Percentiles rank a stretch among this genome's conserved stretches.
These are phyloP conservation scores for Mycetomoellerius zeteki DNA, from an alignment of 1,140 invertebrate genomes.

Conservation along the genomic window DNA sequence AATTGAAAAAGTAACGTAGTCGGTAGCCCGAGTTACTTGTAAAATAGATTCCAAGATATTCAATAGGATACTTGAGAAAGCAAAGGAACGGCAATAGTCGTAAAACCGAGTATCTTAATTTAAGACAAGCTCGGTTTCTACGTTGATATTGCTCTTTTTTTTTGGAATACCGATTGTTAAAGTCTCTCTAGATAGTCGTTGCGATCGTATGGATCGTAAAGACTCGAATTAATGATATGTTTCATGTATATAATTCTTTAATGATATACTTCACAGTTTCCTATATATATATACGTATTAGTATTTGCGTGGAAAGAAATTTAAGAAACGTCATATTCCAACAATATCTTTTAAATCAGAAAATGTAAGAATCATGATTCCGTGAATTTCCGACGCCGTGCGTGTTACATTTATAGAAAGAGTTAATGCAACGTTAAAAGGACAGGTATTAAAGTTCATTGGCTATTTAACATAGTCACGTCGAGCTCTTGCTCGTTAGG, in stretches of 20 bases:
- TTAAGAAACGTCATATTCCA: conserved; percentile 7
- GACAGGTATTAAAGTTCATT: neutral
- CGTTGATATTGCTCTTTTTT: conserved; percentile 3
- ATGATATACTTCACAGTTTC: conserved; percentile 68
- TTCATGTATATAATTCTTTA: conserved; percentile 62
- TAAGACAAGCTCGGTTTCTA: conserved; percentile 25
- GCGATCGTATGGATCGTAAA: neutral
- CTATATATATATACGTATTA: neutral
- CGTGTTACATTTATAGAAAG: neutral
- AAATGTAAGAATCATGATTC: conserved; percentile 19
- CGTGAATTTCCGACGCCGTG: neutral
- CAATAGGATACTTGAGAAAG: conserved; percentile 4
- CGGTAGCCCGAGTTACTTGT: neutral
- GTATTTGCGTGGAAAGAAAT: neutral
- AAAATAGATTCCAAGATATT: conserved; percentile 36
- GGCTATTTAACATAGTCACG: neutral
- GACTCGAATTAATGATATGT: conserved; percentile 52
- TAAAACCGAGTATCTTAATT: conserved; percentile 54
- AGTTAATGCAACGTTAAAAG: conserved; percentile 13
- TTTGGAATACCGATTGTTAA: conserved; percentile 36
- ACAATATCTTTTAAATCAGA: conserved; percentile 34
- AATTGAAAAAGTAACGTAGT: neutral
- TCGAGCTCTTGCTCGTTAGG: neutral
- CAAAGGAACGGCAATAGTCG: conserved; percentile 23
- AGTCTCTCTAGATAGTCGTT: neutral